These are phyloP conservation scores for Sander vitreus DNA, from an alignment of 2,113 vertebrate genomes.

Conservation along the genomic window DNA sequence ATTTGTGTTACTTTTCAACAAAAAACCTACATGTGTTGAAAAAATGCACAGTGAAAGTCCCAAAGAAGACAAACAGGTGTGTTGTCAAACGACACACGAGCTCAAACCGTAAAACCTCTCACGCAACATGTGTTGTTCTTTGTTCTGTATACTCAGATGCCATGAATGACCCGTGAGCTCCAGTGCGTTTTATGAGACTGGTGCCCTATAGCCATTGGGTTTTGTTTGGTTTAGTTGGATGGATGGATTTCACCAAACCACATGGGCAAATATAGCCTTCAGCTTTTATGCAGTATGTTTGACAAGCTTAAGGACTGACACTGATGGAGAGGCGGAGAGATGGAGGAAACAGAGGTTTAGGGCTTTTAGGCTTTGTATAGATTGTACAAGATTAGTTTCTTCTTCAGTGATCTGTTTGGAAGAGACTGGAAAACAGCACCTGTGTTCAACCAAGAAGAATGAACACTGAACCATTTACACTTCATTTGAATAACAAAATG, in stretches of 20 bases:
- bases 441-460: neutral
- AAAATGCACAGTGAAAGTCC: neutral
- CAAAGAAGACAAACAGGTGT: neutral
- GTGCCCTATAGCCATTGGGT: neutral
- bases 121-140: neutral
- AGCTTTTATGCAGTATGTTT: slow-evolving; percentile 50
- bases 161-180: neutral
- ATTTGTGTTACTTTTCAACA: neutral
- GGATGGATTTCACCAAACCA: slow-evolving; percentile 10
- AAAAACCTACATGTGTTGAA: neutral
- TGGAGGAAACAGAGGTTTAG: neutral
- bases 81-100: neutral
- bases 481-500: slow-evolving; percentile 15
- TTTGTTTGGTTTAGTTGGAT: slow-evolving; percentile 33
- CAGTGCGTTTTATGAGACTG: slow-evolving; percentile 4
- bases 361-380: neutral
- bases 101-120: neutral
- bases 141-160: neutral
- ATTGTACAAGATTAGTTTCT: neutral
- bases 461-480: slow-evolving; percentile 24
- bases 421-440: slow-evolving; percentile 4
- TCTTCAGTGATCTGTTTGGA: neutral
- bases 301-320: slow-evolving; percentile 21
- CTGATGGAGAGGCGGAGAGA: neutral
- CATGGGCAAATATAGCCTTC: slow-evolving; percentile 38